Evolutionary conservation across 1,140 invertebrate species (phyloP).

Genomic region (Thaumatotibia leucotreta): DNA sequence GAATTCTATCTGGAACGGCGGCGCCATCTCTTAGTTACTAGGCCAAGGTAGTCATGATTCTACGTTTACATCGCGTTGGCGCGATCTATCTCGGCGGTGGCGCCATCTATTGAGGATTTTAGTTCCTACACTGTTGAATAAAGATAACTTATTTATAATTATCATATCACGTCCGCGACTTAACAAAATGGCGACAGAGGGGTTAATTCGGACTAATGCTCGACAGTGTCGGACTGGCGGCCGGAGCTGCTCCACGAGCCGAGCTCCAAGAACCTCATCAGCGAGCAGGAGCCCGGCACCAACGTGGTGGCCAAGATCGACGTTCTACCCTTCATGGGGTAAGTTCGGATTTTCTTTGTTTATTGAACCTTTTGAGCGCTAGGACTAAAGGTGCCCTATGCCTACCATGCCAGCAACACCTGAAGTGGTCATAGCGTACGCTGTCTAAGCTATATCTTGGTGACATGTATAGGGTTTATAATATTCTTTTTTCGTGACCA

Average conservation of each 20-base stretch:
- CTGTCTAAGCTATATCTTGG: not conserved
- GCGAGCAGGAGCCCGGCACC: slow-evolving; percentile 31
- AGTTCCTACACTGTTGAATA: too few species aligned
- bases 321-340: slow-evolving; percentile 61
- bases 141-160: too few species aligned
- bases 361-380: not conserved
- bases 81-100: too few species aligned
- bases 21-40: too few species aligned
- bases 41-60: too few species aligned
- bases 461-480: too few species aligned
- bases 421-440: too few species aligned
- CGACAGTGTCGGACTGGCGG: slow-evolving; percentile 26
- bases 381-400: not conserved
- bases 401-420: too few species aligned
- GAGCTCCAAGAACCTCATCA: slow-evolving; percentile 27
- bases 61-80: too few species aligned
- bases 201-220: slow-evolving; percentile 24
- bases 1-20: too few species aligned
- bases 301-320: slow-evolving; percentile 53
- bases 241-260: slow-evolving; percentile 21
- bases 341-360: slow-evolving; percentile 22
- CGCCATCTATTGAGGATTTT: too few species aligned
- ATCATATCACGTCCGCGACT: not conserved
- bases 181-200: not conserved
- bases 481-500: not conserved